Evolutionary conservation across 1,140 invertebrate species (phyloP).

Genomic region (Caenorhabditis tropicalis): DNA sequence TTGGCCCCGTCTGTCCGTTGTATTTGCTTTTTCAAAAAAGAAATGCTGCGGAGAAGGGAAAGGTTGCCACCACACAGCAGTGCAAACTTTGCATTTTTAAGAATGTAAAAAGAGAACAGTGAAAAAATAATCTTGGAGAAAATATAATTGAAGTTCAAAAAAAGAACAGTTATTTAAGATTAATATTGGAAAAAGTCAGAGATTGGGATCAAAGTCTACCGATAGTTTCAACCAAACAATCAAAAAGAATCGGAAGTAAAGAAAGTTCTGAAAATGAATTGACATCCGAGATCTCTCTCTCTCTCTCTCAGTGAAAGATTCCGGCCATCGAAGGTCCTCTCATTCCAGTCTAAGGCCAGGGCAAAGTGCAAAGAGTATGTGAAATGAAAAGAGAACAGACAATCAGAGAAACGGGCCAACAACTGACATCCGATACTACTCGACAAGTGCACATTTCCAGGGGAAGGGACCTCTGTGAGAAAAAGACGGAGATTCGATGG

Average conservation of each 20-base stretch:
- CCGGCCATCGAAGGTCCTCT: background rate
- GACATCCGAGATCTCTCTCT: slow-evolving; percentile 31
- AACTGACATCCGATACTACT: slow-evolving; percentile 43
- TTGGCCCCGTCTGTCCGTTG: slow-evolving; percentile 17
- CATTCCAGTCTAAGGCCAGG: background rate
- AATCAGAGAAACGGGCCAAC: slow-evolving; percentile 38
- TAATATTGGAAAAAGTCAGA: too few species aligned
- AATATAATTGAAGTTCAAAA: background rate
- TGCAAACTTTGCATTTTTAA: slow-evolving; percentile 45
- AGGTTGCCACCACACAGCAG: slow-evolving; percentile 17
- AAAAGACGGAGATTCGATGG: slow-evolving; percentile 34
- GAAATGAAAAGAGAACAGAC: slow-evolving; percentile 31
- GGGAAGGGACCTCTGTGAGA: slow-evolving; percentile 16
- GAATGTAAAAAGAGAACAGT: background rate
- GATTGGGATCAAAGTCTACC: too few species aligned
- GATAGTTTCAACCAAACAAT: too few species aligned
- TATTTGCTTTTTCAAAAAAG: slow-evolving; percentile 41
- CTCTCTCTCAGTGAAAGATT: slow-evolving; percentile 7
- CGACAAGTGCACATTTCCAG: slow-evolving; percentile 44
- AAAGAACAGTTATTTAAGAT: background rate
- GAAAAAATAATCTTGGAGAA: background rate
- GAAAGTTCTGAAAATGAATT: slow-evolving; percentile 35
- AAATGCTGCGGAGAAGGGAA: background rate
- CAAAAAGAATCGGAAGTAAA: background rate
- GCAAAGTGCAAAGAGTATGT: slow-evolving; percentile 36